Conservation (phyloP, 2,113 vertebrate species). For the Symphodus melops region DNA sequence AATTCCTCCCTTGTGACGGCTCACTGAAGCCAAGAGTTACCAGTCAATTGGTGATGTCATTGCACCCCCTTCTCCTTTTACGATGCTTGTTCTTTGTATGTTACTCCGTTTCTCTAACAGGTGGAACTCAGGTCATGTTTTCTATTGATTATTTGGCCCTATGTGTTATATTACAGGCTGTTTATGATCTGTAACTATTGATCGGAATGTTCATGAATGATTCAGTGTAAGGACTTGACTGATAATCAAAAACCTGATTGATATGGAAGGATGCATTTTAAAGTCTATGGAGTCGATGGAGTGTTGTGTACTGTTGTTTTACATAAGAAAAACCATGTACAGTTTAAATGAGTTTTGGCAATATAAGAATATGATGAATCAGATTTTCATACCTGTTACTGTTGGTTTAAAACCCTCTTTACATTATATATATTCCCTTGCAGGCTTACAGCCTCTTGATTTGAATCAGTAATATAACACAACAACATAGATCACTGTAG, state of each 20-base stretch:
- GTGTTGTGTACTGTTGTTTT: no score
- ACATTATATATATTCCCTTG: neutral
- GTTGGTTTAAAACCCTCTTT: neutral
- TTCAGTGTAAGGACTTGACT: neutral
- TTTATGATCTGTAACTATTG: slow-evolving; percentile 1
- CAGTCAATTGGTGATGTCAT: neutral
- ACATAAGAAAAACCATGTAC: neutral
- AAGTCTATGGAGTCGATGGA: neutral
- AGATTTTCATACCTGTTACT: neutral
- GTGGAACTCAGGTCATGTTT: neutral
- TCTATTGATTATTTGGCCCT: neutral
- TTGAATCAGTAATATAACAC: neutral
- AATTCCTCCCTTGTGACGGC: neutral
- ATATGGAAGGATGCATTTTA: neutral
- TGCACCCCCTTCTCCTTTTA: neutral
- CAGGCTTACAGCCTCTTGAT: neutral
- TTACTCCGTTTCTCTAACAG: neutral
- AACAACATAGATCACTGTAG: neutral
- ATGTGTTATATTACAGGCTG: neutral
- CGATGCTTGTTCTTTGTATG: neutral
- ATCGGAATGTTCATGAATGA: neutral
- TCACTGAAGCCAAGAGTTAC: neutral
- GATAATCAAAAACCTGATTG: no score
- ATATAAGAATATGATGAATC: neutral
- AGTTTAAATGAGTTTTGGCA: neutral